phyloP scores from a whole-genome alignment of 2,113 vertebrate species.

The Dasyprocta punctata region DNA sequence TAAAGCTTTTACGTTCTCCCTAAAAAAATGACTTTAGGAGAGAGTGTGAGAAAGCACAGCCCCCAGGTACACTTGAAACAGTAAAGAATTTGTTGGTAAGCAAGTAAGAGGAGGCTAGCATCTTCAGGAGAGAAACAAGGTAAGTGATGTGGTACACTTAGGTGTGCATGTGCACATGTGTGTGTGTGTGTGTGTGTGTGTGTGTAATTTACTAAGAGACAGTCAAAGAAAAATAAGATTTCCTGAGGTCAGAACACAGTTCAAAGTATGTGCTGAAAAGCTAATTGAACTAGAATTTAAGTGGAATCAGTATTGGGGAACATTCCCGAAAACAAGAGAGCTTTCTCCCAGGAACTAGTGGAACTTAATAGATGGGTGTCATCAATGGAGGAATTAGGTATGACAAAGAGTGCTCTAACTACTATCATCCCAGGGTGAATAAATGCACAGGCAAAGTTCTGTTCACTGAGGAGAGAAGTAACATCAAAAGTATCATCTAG shows the following conservation, averaged over 20 bases:
- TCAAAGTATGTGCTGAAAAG: constrained; percentile 1
- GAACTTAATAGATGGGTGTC: neutral
- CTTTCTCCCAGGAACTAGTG: neutral
- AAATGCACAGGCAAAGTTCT: neutral
- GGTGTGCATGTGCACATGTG: neutral
- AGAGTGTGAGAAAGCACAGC: neutral
- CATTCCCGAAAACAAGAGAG: neutral
- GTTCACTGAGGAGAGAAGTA: neutral
- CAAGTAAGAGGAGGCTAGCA: neutral
- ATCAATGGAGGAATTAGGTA: neutral
- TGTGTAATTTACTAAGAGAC: neutral
- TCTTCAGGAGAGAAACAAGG: neutral
- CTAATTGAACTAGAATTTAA: neutral
- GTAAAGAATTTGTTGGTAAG: neutral
- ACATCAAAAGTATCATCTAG: neutral
- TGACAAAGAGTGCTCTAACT: neutral
- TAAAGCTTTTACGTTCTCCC: neutral
- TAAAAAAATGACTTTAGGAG: neutral
- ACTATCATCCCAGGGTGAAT: neutral
- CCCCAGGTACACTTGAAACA: neutral
- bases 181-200: too few species aligned
- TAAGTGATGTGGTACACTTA: neutral
- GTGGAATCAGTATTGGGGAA: neutral
- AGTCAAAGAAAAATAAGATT: neutral
- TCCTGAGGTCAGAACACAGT: neutral